Base-by-base conservation (phyloP, 1,140 invertebrate species). In the Hyposmocoma kahamanoa region DNA sequence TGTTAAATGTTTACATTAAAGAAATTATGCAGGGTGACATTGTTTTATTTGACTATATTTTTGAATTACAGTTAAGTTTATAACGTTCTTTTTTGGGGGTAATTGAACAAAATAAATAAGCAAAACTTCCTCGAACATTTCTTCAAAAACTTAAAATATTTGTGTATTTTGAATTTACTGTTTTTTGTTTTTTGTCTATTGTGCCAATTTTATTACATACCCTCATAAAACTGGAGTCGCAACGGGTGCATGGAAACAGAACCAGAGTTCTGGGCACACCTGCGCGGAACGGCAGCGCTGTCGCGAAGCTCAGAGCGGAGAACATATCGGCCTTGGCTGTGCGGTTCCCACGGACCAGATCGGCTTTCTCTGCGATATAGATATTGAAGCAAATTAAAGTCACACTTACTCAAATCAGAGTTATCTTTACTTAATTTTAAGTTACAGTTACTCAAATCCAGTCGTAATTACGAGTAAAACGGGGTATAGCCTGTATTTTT, bases 211-310 rank as follows among this genome's bases (percentile, higher is more conserved):
- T n/a, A n/a, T n/a, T 20, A 63, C 74, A 86, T 83, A 93, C 92
- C 75, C 87, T 87, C 89, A 93, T 92, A 50, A 90, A 89, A 22
- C 85, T 75, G 1, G 89, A 83, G 47, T 92, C 90, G 75, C 94
- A 96, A 17, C 87, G 86, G 0, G 91, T 91, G 76, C 95, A 97
- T 0, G 95, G 93, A 58, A 97, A 69, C 4, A 97, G 80, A 38
- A 97, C 87, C 46, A 97, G 92, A 1, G 91, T 95, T 69, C 95
- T 96, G 0, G 94, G 93, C 1, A 92, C 95, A 15, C 93, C 96
- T 0, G 94, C 88, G n/a, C 95, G 89, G 86, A 95, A 96, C 41
- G 92, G 90, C 13, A 97, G 87, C 38, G 90, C 87, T 1, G 92
- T 90, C 26, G 95, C 93, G 60, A 90, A 92, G 5, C 89, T 88